Percentiles rank a stretch among this genome's conserved stretches.
phyloP scores from a whole-genome alignment of 2,888 invertebrate species.

The Subacronicta megacephala region DNA sequence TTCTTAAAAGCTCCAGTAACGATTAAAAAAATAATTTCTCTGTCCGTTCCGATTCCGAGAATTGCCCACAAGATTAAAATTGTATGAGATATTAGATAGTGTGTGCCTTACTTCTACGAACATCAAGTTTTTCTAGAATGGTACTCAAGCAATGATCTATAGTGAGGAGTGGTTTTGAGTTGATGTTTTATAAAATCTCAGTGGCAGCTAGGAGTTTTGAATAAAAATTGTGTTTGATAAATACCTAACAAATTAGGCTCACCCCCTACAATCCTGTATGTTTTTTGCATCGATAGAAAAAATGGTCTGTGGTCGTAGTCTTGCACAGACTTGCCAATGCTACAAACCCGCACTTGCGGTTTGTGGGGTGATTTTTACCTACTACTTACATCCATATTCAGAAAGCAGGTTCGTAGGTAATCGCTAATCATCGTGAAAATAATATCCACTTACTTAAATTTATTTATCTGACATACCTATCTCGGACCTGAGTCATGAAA shows the following conservation, averaged over 20 bases:
- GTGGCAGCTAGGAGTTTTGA: no score
- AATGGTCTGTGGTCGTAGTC: no score
- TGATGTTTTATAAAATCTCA: no score
- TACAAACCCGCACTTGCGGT: no score
- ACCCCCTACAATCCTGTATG: no score
- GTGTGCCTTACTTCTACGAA: neutral
- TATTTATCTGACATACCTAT: neutral
- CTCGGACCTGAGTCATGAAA: neutral
- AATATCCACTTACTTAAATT: neutral
- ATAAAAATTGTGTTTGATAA: no score
- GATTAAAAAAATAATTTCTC: conserved; percentile 11
- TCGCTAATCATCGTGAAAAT: neutral
- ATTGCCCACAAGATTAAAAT: conserved; percentile 8
- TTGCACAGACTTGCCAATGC: no score
- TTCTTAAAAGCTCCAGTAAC: conserved; percentile 26
- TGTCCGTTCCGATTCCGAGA: conserved; percentile 1
- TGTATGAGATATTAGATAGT: conserved; percentile 2
- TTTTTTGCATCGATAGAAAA: no score
- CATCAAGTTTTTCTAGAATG: neutral
- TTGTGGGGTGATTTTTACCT: no score
- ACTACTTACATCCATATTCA: no score
- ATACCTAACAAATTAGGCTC: no score
- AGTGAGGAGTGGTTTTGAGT: neutral
- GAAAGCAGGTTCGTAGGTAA: no score
- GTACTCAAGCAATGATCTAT: neutral